Evolutionary conservation across 2,888 invertebrate genomes (phyloP).

Genomic region (Acanthosepion lycidas): DNA sequence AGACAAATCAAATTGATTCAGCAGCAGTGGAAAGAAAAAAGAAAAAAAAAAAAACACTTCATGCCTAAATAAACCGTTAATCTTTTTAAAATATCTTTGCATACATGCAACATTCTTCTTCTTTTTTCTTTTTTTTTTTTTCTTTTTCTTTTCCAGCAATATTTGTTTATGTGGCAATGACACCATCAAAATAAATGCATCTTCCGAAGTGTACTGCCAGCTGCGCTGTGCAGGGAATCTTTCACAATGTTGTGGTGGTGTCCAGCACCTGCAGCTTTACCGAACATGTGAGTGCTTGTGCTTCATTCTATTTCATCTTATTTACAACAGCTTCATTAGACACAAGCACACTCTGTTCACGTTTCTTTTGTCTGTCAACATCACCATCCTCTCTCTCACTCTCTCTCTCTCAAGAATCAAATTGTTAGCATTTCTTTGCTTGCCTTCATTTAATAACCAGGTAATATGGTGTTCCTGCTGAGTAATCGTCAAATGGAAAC

Average conservation of each 20-base stretch:
- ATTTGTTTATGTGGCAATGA: slow-evolving; percentile 44
- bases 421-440: background rate
- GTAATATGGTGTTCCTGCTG: slow-evolving; percentile 1
- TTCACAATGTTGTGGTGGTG: slow-evolving; percentile 15
- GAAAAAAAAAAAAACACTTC: background rate
- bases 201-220: background rate
- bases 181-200: slow-evolving; percentile 38
- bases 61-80: background rate
- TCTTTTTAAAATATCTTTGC: background rate
- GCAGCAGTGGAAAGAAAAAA: background rate
- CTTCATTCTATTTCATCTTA: background rate
- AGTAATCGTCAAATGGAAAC: background rate
- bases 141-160: background rate
- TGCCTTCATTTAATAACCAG: background rate
- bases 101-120: background rate
- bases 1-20: background rate
- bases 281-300: slow-evolving; percentile 34
- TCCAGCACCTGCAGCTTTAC: slow-evolving; percentile 40
- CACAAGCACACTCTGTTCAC: background rate
- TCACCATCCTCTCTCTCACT: background rate
- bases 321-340: background rate
- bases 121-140: background rate
- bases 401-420: background rate
- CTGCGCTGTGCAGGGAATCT: slow-evolving; percentile 43
- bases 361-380: background rate